A percentile compares a stretch with the other conserved stretches of the same genome.
phyloP scores from a whole-genome alignment of 1,140 invertebrate genomes.

The Drosophila sulfurigaster region DNA sequence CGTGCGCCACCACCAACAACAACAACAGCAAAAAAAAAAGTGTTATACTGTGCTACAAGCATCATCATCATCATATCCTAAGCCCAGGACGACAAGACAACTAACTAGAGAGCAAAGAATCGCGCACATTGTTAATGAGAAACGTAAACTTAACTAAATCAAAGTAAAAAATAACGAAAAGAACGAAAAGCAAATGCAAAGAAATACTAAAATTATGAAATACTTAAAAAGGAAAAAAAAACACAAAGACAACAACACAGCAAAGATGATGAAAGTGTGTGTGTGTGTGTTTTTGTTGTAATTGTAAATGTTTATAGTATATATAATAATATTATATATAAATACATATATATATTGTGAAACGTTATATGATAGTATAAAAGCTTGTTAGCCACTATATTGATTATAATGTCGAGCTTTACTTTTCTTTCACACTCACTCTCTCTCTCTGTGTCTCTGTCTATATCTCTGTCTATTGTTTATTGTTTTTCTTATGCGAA shows the following conservation, averaged over 20 bases:
- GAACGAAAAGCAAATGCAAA: conserved; percentile 1
- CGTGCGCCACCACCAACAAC: conserved; percentile 15
- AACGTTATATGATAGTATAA: conserved; percentile 70
- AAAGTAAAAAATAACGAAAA: background rate
- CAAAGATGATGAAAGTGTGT: background rate
- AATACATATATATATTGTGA: conserved; percentile 55
- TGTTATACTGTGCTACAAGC: conserved; percentile 78
- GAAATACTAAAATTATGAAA: conserved; percentile 17
- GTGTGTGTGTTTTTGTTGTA: conserved; percentile 54
- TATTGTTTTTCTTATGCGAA: conserved; percentile 35
- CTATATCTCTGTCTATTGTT: conserved; percentile 16
- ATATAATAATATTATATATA: conserved; percentile 58
- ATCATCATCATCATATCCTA: conserved; percentile 68
- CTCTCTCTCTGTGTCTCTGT: conserved; percentile 26
- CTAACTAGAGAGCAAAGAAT: conserved; percentile 58
- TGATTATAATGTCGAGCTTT: conserved; percentile 49
- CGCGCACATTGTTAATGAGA: conserved; percentile 71
- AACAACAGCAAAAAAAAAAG: conserved; percentile 19
- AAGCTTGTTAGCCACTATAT: conserved; percentile 56
- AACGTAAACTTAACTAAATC: conserved; percentile 30
- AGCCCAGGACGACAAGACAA: conserved; percentile 43
- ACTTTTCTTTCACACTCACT: conserved; percentile 31
- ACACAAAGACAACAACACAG: conserved; percentile 22
- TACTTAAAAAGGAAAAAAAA: conserved; percentile 20
- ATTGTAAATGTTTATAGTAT: conserved; percentile 78